Percentiles rank a stretch among this genome's conserved stretches.
These are phyloP conservation scores for Selene dorsalis DNA, from an alignment of 2,797 vertebrate species.

Conservation along the genomic window DNA sequence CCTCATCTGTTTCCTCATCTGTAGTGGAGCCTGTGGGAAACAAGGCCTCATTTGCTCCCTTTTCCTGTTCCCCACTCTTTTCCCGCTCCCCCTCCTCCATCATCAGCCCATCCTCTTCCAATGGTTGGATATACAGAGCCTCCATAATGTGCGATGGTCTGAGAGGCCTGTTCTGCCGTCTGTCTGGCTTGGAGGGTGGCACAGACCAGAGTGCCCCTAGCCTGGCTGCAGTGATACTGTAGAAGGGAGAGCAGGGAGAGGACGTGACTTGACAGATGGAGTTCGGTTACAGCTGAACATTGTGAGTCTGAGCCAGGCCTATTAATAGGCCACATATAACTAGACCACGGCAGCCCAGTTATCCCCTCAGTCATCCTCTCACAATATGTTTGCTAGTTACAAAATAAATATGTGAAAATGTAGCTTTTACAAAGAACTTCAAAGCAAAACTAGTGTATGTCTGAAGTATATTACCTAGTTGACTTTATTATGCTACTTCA, in stretches of 20 bases:
- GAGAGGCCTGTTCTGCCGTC: conserved; percentile 73
- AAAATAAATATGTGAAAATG: conserved; percentile 35
- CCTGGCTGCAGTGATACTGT: conserved; percentile 83
- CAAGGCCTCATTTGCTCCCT: conserved; percentile 83
- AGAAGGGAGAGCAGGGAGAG: conserved; percentile 84
- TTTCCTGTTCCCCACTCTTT: conserved; percentile 57
- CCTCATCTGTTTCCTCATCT: conserved; percentile 84
- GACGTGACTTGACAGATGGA: conserved; percentile 90
- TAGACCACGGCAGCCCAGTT: conserved; percentile 51
- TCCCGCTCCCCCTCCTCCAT: conserved; percentile 35
- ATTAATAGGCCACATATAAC: conserved; percentile 89
- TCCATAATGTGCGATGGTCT: conserved; percentile 83
- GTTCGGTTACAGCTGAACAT: conserved; percentile 94
- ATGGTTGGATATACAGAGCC: conserved; percentile 75
- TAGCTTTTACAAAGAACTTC: neutral
- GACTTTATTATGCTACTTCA: neutral
- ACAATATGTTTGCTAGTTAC: conserved; percentile 57
- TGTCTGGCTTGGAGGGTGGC: conserved; percentile 66
- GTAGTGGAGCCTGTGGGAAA: conserved; percentile 80
- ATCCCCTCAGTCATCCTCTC: conserved; percentile 53
- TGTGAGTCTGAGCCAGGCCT: conserved; percentile 88
- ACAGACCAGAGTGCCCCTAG: conserved; percentile 81
- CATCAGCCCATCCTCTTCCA: conserved; percentile 79
- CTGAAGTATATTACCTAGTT: neutral
- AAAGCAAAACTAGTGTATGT: neutral